Conservation (phyloP, 2,113 vertebrate genomes). For the Neodon shergylaensis region DNA sequence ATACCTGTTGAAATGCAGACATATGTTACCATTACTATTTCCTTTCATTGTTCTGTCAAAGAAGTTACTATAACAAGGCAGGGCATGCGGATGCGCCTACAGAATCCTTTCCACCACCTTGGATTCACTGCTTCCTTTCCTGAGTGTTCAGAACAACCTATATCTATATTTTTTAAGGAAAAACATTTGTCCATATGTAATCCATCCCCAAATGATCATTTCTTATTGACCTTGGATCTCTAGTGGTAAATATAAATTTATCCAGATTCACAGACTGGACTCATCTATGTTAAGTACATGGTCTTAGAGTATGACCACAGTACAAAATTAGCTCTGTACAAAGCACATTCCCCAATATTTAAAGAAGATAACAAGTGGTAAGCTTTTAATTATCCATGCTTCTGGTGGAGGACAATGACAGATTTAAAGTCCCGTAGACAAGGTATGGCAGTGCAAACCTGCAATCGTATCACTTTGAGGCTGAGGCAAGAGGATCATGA, state of each 20-base stretch:
- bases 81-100: not conserved
- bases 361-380: not conserved
- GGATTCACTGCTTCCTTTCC: not conserved
- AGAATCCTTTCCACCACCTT: not conserved
- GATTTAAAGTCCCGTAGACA: not conserved
- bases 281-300: not conserved
- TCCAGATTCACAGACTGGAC: not conserved
- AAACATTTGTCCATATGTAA: not conserved
- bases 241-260: constrained; percentile 15
- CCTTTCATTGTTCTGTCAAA: not conserved
- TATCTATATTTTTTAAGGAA: not conserved
- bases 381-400: constrained; percentile 19
- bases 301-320: not conserved
- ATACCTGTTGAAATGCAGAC: not conserved
- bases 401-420: not conserved
- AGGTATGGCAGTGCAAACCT: not conserved
- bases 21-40: not conserved
- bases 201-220: not conserved
- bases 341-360: not conserved
- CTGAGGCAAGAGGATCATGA: not conserved
- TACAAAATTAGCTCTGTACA: not conserved
- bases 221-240: not conserved
- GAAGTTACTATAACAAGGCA: not conserved
- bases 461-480: not conserved
- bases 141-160: not conserved